Evolutionary conservation across 2,888 invertebrate genomes (phyloP), one percentile per base, ranked within the genome.

Genomic region (Papilio gigon): DNA sequence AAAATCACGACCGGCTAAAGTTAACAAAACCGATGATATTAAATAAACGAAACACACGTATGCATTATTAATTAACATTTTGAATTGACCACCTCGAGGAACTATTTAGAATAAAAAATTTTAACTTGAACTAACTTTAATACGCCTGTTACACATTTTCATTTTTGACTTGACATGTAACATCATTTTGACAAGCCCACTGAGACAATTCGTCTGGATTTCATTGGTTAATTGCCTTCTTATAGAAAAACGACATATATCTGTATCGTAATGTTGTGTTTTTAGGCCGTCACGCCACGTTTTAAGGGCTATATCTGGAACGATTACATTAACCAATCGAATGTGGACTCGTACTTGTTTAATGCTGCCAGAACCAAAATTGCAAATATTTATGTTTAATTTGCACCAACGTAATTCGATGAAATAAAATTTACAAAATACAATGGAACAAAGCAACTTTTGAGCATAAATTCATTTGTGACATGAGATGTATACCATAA

Each of bases 1-100:
- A 90, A 98, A 99, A 90, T 99, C 98, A 78, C 99, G 94, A 77
- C 97, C 95, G 75, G 95, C 95, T 81, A 92, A 79, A 58, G 86
- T 80, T 75, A 90, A 74, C 71, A 91, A 84, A 78, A 88, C 74
- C 70, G 82, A 81, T 42, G 89, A 84, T 65, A 83, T 77, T 69
- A 90, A 84, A 84, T 87, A 90, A 82, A 89, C 78, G 80, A 91
- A 77, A 81, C 80, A 86, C 75, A 89, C 77, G 74, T 82, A 86
- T 59, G 82, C 86, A 68, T 82, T 81, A 75, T 88, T 87, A 72
- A 81, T 78, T 79, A 86, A 75, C 92, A 91, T 92, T 83, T 67
- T 68, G 50, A 68, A 56, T 30, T 30, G 53, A 17, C 30, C 53
- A 9, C 71, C 78, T 77, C 81, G 87, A 87, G 78, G 75, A 80